Evolutionary conservation across 2,113 vertebrate species (phyloP), one percentile per base, ranked within the genome.

Genomic region (Clarias gariepinus): DNA sequence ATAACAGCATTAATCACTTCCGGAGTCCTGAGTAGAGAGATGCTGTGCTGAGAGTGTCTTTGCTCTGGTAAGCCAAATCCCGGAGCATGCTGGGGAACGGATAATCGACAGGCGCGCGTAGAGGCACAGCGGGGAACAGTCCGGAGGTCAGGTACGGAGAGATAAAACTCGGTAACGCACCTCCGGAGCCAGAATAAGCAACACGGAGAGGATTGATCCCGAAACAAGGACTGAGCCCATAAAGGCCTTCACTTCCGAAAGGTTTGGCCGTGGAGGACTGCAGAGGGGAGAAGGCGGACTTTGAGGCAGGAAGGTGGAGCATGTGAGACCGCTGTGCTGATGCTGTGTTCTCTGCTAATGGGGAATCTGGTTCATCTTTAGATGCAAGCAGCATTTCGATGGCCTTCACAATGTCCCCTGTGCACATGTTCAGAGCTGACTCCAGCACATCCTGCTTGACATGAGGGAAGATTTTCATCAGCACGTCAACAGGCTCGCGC

Each of bases 401-500:
- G 64, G 96, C 95, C 92, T 95, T 96, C 41, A 97, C 96, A 3
- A 97, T 94, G 92, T 98, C 96, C 1, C 96, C 97, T 76, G 93
- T 95, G 92, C 96, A 96, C 68, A 92, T 92, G 52, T 92, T 94
- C 63, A 97, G 94, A 85, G 95, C 94, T 16, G 92, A 93, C 91
- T 96, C 95, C 69, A 97, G 91, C 1, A 90, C 87, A 91, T 93
- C 95, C 15, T 89, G 93, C 69, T 93, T 95, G 21, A 96, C 93
- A 33, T 93, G 93, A 78, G 97, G 97, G 88, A 98, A 97, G 86
- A 98, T 96, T 91, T 94, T 97, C 77, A 89, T 93, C 89, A 98
- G 95, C 83, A 98, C 96, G 15, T 95, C 94, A 9, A 95, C 93
- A 82, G 96, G 96, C 80, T 96, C 95, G 53, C 94, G 95, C 12